Evolutionary conservation across 2,797 vertebrate genomes (phyloP), one percentile per base, ranked within the genome.

Genomic region (Betta splendens): DNA sequence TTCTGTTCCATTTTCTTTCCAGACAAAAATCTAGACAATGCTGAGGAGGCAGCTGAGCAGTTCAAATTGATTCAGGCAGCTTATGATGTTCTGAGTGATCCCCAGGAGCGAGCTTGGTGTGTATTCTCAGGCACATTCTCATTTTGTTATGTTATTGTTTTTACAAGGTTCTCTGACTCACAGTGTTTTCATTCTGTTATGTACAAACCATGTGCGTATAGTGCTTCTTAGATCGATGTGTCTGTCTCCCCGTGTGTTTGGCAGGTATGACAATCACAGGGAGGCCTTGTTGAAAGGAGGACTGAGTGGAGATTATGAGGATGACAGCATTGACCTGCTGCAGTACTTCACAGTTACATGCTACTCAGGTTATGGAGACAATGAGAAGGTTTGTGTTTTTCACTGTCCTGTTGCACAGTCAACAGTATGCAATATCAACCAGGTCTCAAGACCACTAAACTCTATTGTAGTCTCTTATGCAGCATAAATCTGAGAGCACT

Each of bases 1-100:
- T 23, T 33, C 5, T 8, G 2, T 51, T 3, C 56, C 5, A 42
- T 22, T n/a, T n/a, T n/a, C 31, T 48, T 84, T 69, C 7, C 87
- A 98, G 97, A 98, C 90, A 99, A 99, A 86, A 99, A 99, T 69
- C 81, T 96, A 77, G 96, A 98, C 35, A 96, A 93, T 51, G 85
- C 93, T 0, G 94, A 95, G 29, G 95, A 96, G 32, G 96, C 97
- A 0, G 93, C 96, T 0, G 97, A 98, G 56, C 94, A 96, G 25
- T 98, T 99, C 80, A 99, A 98, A 75, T 76, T 98, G 72, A 98
- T 98, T 56, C 97, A 99, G 79, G 97, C 97, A 2, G 97, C 97
- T 0, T 99, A 98, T 12, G 97, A 99, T 5, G 96, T 99, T 8
- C 89, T 99, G 31, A 94, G 96, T 62, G 97, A 99, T 79, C 94